These are phyloP conservation scores for Amphiprion ocellaris DNA, from an alignment of 2,113 vertebrate species.

Conservation along the genomic window DNA sequence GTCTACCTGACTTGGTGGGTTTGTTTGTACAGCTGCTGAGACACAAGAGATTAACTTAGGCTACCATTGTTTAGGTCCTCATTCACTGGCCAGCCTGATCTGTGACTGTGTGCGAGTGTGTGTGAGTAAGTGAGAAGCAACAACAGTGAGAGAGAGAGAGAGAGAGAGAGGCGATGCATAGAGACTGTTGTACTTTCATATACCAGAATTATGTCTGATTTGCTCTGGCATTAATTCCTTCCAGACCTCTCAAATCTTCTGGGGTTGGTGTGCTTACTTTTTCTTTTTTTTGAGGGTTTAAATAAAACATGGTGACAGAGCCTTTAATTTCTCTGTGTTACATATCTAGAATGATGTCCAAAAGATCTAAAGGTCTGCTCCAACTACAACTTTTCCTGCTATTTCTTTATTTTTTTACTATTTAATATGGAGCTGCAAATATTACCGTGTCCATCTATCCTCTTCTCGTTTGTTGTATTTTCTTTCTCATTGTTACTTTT, in stretches of 20 bases:
- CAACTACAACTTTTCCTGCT: neutral
- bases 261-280: neutral
- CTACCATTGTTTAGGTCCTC: constrained; percentile 86
- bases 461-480: neutral
- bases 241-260: constrained; percentile 6
- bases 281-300: constrained; percentile 2
- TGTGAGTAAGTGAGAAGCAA: neutral
- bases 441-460: neutral
- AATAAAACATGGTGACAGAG: constrained; percentile 8
- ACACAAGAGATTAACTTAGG: constrained; percentile 88
- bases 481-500: neutral
- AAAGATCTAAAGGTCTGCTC: neutral
- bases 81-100: constrained; percentile 81
- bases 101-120: constrained; percentile 45
- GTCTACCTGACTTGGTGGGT: constrained; percentile 86
- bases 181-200: constrained; percentile 1
- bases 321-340: constrained; percentile 10
- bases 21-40: constrained; percentile 94
- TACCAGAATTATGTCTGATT: neutral
- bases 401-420: neutral
- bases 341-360: neutral
- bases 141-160: neutral
- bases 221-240: constrained; percentile 10
- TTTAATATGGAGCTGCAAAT: constrained; percentile 2
- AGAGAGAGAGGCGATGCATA: neutral